Base-by-base conservation (phyloP, 2,797 vertebrate species). In the Coluber constrictor region DNA sequence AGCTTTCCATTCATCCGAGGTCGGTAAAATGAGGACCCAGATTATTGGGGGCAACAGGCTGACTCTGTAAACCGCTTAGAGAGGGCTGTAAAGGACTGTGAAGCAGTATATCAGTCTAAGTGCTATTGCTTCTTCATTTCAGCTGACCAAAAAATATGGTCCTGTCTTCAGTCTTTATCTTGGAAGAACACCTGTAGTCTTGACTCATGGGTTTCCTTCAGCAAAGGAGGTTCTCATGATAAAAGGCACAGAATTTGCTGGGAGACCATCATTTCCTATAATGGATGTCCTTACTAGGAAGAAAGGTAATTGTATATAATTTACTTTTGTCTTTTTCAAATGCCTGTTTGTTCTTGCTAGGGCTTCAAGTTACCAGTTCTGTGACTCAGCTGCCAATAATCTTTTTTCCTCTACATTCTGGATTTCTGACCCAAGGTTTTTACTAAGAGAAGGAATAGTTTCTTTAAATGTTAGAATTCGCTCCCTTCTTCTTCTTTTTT, bases 191-290 rank as follows among this genome's bases (percentile, higher is more conserved):
- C 91, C 15, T 3, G 0, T 15, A 0, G 54, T 92, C 54, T 2
- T 88, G 23, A 32, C n/a, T 9, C 23, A 88, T 47, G 91, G 86
- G 0, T 25, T 74, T 70, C 16, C 16, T 47, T 25, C 15, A 15
- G 54, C n/a, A 37, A 92, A 88, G 57, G 86, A 88, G 54, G 51
- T 47, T 3, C 86, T 92, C 8, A 8, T 88, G 23, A 59, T 37
- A 23, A 88, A 74, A 59, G 54, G 86, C 43, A 74, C 29, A 7
- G 86, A 92, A 88, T 92, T 92, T 74, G 86, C 91, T 88, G 91
- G 54, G 3, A 74, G 86, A 37, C 6, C 54, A 23, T 3, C 10
- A 3, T 12, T 47, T 32, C 23, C 61, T 57, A 1, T 74, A 43
- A 8, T 13, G 1, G 86, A 88, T 5, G 2, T 4, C 20, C 4